Percentiles rank a stretch among this genome's conserved stretches.
Conservation (phyloP, 2,888 invertebrate species). For the Opisthograptis luteolata region DNA sequence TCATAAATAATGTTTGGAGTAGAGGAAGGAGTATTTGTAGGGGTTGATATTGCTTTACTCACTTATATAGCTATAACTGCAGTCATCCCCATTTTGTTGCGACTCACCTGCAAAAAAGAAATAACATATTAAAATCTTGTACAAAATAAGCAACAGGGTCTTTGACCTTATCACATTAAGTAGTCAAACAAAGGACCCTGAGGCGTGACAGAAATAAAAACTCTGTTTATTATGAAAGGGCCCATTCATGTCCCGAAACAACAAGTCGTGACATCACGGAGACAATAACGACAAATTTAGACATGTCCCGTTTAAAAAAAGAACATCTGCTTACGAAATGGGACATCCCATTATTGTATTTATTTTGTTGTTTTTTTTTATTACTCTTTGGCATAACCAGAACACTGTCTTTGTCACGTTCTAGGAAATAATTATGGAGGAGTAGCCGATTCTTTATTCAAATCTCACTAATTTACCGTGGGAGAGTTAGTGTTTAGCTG, state of each 20-base stretch:
- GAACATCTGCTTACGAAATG: conserved; percentile 25
- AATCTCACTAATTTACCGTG: conserved; percentile 44
- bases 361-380: conserved; percentile 10
- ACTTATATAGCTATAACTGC: conserved; percentile 84
- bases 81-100: conserved; percentile 80
- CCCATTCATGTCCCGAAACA: conserved; percentile 47
- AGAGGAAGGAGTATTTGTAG: background rate
- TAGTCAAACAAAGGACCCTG: conserved; percentile 32
- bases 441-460: conserved; percentile 16
- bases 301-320: conserved; percentile 39
- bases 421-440: conserved; percentile 2
- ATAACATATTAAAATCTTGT: background rate
- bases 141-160: conserved; percentile 1
- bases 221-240: conserved; percentile 36
- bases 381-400: conserved; percentile 7
- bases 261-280: conserved; percentile 49
- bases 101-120: conserved; percentile 75
- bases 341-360: conserved; percentile 19
- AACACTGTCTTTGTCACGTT: conserved; percentile 14
- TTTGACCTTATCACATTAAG: conserved; percentile 31
- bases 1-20: too few relatives aligned
- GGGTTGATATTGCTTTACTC: conserved; percentile 49
- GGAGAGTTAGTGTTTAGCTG: conserved; percentile 40
- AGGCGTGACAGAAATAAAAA: conserved; percentile 37
- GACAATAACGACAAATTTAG: conserved; percentile 47